phyloP scores from a whole-genome alignment of 2,888 invertebrate genomes.

The Antheraea assamensis region DNA sequence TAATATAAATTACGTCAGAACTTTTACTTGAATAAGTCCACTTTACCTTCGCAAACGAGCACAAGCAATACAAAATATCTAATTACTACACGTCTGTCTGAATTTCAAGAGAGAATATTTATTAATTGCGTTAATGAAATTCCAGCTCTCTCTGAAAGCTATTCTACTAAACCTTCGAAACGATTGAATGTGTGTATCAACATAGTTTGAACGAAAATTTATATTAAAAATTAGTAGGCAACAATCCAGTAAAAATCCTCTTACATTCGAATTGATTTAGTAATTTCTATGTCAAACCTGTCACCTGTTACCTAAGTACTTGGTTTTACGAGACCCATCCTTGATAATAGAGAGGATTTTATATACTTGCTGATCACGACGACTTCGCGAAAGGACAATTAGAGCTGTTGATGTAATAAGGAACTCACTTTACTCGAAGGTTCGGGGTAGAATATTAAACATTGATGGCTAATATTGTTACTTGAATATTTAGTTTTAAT shows the following conservation, averaged over 20 bases:
- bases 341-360: neutral
- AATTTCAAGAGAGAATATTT: neutral
- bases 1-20: neutral
- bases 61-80: neutral
- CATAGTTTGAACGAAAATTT: neutral
- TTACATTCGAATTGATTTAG: no score
- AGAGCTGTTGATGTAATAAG: constrained; percentile 4
- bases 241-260: no score
- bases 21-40: neutral
- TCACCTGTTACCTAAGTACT: no score
- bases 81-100: constrained; percentile 10
- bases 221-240: neutral
- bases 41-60: neutral
- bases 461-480: neutral
- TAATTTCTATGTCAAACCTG: no score
- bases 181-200: neutral
- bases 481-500: neutral
- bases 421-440: neutral
- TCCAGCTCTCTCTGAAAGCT: neutral
- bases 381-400: neutral
- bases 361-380: neutral
- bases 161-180: neutral
- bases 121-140: constrained; percentile 9
- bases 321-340: neutral
- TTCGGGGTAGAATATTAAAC: neutral